phyloP scores from a whole-genome alignment of 2,797 vertebrate species.

The Betta splendens region DNA sequence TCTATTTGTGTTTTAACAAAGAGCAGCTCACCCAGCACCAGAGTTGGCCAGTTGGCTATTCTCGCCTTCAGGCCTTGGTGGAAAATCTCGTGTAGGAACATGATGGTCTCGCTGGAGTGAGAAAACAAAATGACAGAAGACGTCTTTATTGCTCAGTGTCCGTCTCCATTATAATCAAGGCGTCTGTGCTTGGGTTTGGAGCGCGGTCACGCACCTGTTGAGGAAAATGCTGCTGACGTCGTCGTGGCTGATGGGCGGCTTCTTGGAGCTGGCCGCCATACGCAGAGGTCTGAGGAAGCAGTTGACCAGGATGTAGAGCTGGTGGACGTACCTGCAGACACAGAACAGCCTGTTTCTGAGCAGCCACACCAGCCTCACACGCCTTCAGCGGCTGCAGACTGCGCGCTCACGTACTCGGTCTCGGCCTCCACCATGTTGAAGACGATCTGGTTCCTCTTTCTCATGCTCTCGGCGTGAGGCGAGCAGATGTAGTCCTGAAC shows the following conservation, averaged over 20 bases:
- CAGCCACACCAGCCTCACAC: background rate
- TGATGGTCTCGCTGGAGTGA: constrained; percentile 93
- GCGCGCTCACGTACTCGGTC: constrained; percentile 80
- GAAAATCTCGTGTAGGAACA: constrained; percentile 99
- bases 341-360: too few relatives aligned
- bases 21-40: constrained; percentile 92
- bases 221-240: constrained; percentile 99
- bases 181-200: constrained; percentile 4
- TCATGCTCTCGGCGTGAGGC: constrained; percentile 96
- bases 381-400: constrained; percentile 15
- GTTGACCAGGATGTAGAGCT: constrained; percentile 95
- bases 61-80: constrained; percentile 98
- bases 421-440: constrained; percentile 98
- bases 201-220: constrained; percentile 86
- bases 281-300: constrained; percentile 94
- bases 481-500: constrained; percentile 98
- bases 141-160: background rate
- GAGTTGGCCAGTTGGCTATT: constrained; percentile 97
- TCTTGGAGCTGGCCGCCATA: constrained; percentile 99
- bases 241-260: constrained; percentile 94
- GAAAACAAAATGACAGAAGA: constrained; percentile 14
- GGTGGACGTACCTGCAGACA: constrained; percentile 87
- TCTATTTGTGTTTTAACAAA: constrained; percentile 26
- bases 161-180: constrained; percentile 6
- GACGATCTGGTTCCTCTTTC: constrained; percentile 96